Percentiles rank a stretch among this genome's conserved stretches.
Conservation (phyloP, 2,113 vertebrate species). For the Ailuropoda melanoleuca region DNA sequence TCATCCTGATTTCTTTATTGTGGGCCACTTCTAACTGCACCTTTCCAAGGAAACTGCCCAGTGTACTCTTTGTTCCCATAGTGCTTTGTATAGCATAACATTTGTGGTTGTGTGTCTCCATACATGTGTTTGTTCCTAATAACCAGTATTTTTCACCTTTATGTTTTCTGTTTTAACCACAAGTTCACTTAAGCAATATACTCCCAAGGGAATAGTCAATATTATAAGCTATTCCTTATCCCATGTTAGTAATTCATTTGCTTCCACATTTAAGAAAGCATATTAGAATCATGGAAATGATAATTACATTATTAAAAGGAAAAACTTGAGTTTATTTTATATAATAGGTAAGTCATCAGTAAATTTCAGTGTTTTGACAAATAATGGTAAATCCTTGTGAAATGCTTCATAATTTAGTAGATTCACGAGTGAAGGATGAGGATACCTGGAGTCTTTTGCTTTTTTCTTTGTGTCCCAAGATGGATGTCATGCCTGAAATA, state of each 20-base stretch:
- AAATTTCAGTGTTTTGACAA: not conserved
- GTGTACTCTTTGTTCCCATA: no score
- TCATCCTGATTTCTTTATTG: no score
- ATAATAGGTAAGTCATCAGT: not conserved
- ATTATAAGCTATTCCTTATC: not conserved
- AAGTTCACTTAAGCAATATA: not conserved
- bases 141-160: not conserved
- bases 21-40: not conserved
- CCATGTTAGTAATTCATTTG: not conserved
- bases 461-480: not conserved
- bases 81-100: not conserved
- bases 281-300: not conserved
- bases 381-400: not conserved
- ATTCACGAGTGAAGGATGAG: not conserved
- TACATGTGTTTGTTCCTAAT: not conserved
- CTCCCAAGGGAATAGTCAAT: not conserved
- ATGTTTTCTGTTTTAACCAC: not conserved
- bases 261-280: not conserved
- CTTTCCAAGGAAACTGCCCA: not conserved
- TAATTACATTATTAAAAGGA: not conserved
- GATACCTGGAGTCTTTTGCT: not conserved
- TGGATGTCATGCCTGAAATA: accelerated
- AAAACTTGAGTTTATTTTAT: not conserved
- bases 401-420: not conserved
- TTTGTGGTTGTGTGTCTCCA: no score